phyloP scores from a whole-genome alignment of 2,113 vertebrate species.

The Pluvialis apricaria region DNA sequence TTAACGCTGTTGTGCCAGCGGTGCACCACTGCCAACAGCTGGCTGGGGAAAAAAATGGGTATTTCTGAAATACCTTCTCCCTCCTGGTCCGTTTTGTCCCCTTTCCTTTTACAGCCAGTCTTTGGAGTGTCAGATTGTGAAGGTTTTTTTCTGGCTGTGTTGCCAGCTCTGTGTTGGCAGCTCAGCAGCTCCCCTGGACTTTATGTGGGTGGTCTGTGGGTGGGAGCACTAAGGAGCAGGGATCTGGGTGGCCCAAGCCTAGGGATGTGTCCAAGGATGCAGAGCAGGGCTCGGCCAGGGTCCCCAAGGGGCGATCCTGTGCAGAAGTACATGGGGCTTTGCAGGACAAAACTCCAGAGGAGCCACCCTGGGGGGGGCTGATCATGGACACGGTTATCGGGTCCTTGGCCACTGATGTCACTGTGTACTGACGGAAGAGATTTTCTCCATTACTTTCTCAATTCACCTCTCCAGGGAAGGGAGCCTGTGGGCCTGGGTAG shows the following conservation, averaged over 20 bases:
- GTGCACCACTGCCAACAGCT: not conserved
- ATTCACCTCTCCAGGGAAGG: not conserved
- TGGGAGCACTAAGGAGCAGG: not conserved
- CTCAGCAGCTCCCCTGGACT: not conserved
- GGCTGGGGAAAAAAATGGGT: not conserved
- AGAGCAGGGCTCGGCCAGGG: fast-evolving
- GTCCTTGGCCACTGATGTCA: not conserved
- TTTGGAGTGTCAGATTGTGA: not conserved
- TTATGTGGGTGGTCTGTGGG: not conserved
- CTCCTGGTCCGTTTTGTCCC: not conserved
- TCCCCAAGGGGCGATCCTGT: not conserved
- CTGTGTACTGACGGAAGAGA: not conserved
- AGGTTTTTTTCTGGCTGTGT: not conserved
- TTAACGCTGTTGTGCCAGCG: not conserved
- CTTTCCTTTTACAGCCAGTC: not conserved
- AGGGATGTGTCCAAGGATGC: not conserved
- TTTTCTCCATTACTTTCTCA: not conserved
- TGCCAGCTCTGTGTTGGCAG: not conserved
- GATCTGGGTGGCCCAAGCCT: not conserved
- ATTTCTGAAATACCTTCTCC: not conserved
- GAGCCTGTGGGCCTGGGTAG: not conserved
- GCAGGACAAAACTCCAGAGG: not conserved
- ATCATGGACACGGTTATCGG: not conserved
- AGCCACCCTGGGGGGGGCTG: not conserved
- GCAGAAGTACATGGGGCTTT: not conserved